These are phyloP conservation scores for Lindbergichthys nudifrons DNA, from an alignment of 2,797 vertebrate genomes.

Conservation along the genomic window DNA sequence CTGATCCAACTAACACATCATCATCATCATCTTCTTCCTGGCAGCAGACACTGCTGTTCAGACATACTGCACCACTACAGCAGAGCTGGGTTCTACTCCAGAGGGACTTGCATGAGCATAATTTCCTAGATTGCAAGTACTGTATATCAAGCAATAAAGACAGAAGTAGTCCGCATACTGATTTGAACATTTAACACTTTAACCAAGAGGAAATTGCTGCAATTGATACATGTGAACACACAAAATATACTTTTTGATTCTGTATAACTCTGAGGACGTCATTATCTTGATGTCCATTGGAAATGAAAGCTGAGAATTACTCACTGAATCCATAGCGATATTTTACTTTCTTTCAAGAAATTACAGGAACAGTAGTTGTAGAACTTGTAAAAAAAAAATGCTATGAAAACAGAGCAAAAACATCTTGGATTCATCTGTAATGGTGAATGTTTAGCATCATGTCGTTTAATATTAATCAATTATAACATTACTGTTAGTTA, in stretches of 20 bases:
- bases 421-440: not conserved
- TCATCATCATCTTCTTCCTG: slow-evolving; percentile 53
- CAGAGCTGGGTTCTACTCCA: not conserved
- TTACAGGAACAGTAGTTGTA: not conserved
- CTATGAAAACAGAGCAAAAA: not conserved
- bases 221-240: not conserved
- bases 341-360: not conserved
- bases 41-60: slow-evolving; percentile 28
- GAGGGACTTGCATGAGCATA: not conserved
- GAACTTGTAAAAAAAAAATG: not conserved
- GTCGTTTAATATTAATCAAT: not conserved
- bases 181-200: not conserved
- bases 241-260: not conserved
- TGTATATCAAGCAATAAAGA: not conserved
- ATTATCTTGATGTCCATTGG: not conserved
- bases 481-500: not conserved
- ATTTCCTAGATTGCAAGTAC: not conserved
- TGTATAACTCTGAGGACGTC: not conserved
- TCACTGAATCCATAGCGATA: not conserved
- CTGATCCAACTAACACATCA: slow-evolving; percentile 66
- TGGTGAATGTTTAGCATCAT: not conserved
- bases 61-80: slow-evolving; percentile 6
- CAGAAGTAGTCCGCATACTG: not conserved
- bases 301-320: not conserved
- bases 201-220: not conserved